Evolutionary conservation across 2,888 invertebrate species (phyloP).

Genomic region (Papilio demoleus): DNA sequence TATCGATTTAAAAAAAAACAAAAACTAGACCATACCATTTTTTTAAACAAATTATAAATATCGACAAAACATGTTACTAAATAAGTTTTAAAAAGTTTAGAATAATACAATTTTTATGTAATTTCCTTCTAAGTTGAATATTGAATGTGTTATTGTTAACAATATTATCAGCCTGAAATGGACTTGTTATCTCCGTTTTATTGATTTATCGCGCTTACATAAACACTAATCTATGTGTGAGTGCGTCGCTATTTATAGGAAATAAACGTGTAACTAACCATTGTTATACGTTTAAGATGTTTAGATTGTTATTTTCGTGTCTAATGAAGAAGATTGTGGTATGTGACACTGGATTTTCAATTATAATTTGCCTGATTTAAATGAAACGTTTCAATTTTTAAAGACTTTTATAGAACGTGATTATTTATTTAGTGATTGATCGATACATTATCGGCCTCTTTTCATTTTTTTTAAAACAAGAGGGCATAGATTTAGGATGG

Average conservation of each 20-base stretch:
- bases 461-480: too few relatives aligned
- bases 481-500: too few relatives aligned
- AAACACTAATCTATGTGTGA: neutral
- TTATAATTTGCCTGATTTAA: neutral
- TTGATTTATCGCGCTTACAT: constrained; percentile 37
- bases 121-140: neutral
- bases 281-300: constrained; percentile 24
- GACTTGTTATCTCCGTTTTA: constrained; percentile 36
- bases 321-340: constrained; percentile 9
- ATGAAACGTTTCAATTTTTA: neutral
- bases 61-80: neutral
- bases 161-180: constrained; percentile 29
- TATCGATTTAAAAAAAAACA: neutral
- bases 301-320: constrained; percentile 9
- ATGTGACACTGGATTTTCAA: neutral
- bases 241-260: constrained; percentile 26
- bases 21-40: neutral
- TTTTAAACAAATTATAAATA: too few relatives aligned
- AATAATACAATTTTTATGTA: neutral
- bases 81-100: neutral
- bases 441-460: too few relatives aligned
- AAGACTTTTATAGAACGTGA: too few relatives aligned
- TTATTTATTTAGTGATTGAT: too few relatives aligned
- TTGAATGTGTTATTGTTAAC: constrained; percentile 30
- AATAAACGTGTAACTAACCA: constrained; percentile 33